Conservation (phyloP, 2,797 vertebrate species). For the Macrochelys suwanniensis region DNA sequence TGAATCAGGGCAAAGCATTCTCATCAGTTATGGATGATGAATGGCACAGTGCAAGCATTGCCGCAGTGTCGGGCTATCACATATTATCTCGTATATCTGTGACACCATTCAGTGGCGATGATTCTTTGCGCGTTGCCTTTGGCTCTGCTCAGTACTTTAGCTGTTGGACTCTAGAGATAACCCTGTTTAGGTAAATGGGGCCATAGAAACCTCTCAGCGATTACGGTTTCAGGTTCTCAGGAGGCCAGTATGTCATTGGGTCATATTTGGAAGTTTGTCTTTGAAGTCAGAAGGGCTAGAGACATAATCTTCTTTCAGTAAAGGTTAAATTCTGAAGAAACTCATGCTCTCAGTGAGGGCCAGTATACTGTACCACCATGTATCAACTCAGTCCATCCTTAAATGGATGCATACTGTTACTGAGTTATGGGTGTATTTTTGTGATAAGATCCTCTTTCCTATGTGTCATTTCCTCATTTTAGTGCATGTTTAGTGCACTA, state of each 20-base stretch:
- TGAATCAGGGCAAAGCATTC: not conserved
- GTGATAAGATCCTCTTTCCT: not conserved
- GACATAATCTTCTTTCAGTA: not conserved
- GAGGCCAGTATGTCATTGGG: not conserved
- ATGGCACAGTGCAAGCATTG: not conserved
- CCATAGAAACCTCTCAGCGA: not conserved
- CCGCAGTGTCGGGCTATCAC: not conserved
- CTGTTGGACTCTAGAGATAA: not conserved
- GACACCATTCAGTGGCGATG: not conserved
- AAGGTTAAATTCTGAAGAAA: slow-evolving; percentile 16
- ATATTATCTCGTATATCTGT: not conserved
- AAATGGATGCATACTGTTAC: not conserved
- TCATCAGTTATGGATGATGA: not conserved
- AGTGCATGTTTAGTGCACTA: slow-evolving; percentile 8
- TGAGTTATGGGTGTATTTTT: not conserved
- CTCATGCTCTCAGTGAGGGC: not conserved
- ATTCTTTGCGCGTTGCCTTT: not conserved
- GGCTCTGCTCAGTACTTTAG: not conserved
- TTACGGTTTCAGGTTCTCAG: not conserved
- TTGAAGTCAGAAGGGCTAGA: not conserved
- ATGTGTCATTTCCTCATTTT: slow-evolving; percentile 30
- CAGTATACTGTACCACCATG: not conserved
- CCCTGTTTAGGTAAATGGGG: not conserved
- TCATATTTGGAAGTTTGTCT: not conserved
- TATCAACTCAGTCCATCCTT: not conserved